These are phyloP conservation scores for Pleuronectes platessa DNA, from an alignment of 2,113 vertebrate species.

Conservation along the genomic window DNA sequence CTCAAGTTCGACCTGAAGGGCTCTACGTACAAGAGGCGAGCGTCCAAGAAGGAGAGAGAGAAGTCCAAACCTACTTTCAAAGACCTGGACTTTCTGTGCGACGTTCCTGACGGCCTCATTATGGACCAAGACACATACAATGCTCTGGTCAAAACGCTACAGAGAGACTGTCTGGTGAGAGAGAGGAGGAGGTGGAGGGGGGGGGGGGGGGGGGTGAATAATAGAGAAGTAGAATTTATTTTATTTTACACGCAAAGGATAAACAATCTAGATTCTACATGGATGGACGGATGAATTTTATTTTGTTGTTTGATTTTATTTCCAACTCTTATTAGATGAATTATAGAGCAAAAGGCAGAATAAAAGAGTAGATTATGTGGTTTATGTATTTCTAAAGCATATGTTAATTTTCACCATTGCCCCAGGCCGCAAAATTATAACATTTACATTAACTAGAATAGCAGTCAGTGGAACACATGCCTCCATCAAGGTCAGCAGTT, in stretches of 20 bases:
- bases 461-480: too few relatives aligned
- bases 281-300: too few relatives aligned
- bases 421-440: background rate
- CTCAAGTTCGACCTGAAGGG: constrained; percentile 98
- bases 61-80: constrained; percentile 94
- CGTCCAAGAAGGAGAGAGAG: constrained; percentile 96
- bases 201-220: background rate
- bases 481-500: too few relatives aligned
- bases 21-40: constrained; percentile 95
- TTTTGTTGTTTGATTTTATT: background rate
- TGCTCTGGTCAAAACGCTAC: constrained; percentile 92
- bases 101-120: constrained; percentile 91
- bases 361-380: background rate
- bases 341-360: background rate
- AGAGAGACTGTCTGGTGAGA: constrained; percentile 97
- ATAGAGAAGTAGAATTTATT: constrained; percentile 4
- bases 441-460: too few relatives aligned
- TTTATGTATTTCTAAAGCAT: background rate
- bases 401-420: background rate
- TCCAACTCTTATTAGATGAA: background rate
- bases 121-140: constrained; percentile 92
- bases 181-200: background rate
- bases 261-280: background rate
- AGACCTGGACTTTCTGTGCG: constrained; percentile 96
- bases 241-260: background rate